Evolutionary conservation across 2,888 invertebrate genomes (phyloP), one percentile per base, ranked within the genome.

Genomic region (Drosophila emarginata): DNA sequence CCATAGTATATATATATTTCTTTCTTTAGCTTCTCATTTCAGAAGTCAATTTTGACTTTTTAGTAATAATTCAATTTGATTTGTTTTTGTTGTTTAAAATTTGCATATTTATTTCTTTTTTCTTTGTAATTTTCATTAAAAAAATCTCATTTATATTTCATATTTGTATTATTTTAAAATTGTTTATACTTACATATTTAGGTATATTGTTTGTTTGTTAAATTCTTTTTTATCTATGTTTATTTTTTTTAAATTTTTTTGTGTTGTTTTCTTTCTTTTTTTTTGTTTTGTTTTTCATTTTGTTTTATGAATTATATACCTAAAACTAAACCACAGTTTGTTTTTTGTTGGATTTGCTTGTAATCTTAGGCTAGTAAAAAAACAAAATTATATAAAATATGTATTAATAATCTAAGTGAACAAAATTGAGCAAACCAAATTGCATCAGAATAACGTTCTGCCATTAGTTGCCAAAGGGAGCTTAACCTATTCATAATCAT

Each of bases 321-420:
- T 83, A 85, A 82, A 77, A 83, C 86, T 86, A 86, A 81, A 85
- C 87, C 83, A 85, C 85, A 87, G 85, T 82, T 84, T 77, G 77
- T 80, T 80, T 80, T 79, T 72, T 50, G 58, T 65, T 59, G 45
- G 39, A 64, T 61, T 40, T 53, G 63, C 45, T 56, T 67, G 69
- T 58, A 45, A 53, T 52, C 66, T 73, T 78, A 72, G 52, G 58
- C 64, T 70, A 65, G 23, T 36, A 52, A 64, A 70, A 71, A 70
- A 59, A 64, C 63, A 21, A 45, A 45, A 18, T 37, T 37, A 21
- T 45, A 21, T 45, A 14, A 14, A 1, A 45, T 45, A 15, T 37
- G 9, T 32, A 37, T 37, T 45, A 45, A 21, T 45, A 21, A 45
- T 21, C 45, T 45, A 45, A 21, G 18, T 45, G 21, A 45, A 45